Evolutionary conservation across 2,113 vertebrate species (phyloP), one percentile per base, ranked within the genome.

Genomic region (Pachyramphus minor): DNA sequence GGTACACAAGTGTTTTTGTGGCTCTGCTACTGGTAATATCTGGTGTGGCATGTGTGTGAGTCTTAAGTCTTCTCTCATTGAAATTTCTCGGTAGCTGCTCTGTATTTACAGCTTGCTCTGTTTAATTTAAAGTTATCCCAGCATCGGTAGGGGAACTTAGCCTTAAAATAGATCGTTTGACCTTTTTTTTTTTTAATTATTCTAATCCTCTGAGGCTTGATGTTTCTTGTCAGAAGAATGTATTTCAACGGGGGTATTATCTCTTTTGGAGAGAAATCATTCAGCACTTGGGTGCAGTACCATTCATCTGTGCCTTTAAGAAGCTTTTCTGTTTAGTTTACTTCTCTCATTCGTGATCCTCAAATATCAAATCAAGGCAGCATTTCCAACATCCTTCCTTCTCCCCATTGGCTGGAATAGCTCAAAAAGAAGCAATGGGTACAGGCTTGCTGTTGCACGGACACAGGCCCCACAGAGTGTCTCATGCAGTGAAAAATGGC

Each of bases 51-150:
- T 31, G 5, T 19, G 67, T 31, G 5, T 63, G 53, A 10, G 0
- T 49, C 73, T 85, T 7, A 66, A 69, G 39, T 44, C 42, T 41
- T 82, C 22, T 66, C 35, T 78, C 56, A 8, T 39, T 86, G 39
- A 49, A 84, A 50, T 83, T 22, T 69, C 81, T 53, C 30, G 44
- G 39, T 91, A 84, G 60, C 68, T 90, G 60, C 53, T 90, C 84
- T 93, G 93, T 95, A 92, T 83, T 96, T 97, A 97, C 89, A 91
- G 73, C 53, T 76, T 79, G 9, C 44, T 87, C 56, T 74, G 50
- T 53, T 94, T 94, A 71, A 94, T 85, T 93, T 95, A 93, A 96
- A 81, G 53, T 83, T 89, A 52, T 37, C 60, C 81, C 74, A 44
- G 28, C 73, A 77, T 90, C 1, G 0, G 78, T 74, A 63, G 59